A percentile compares a stretch with the other conserved stretches of the same genome.
phyloP scores from a whole-genome alignment of 2,797 vertebrate species.

The Buphagus erythrorhynchus region DNA sequence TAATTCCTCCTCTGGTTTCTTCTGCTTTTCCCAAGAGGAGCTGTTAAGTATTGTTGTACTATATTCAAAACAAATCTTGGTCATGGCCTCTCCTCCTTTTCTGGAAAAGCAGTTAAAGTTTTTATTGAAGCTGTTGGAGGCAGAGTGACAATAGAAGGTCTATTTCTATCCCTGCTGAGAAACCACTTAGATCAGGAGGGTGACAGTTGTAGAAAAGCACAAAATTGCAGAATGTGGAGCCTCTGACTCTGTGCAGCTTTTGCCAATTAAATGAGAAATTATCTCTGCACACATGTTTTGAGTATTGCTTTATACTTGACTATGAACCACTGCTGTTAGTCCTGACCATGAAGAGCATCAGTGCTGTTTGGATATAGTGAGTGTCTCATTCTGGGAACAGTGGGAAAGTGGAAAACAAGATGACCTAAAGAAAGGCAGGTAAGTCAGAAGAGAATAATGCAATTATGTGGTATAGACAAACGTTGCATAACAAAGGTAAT shows the following conservation, averaged over 20 bases:
- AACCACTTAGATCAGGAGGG: neutral
- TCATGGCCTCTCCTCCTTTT: neutral
- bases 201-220: neutral
- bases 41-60: neutral
- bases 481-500: neutral
- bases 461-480: neutral
- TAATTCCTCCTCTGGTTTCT: neutral
- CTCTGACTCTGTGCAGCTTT: neutral
- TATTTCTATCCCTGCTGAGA: neutral
- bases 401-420: neutral
- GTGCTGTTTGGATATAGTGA: neutral
- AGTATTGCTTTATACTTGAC: neutral
- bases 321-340: neutral
- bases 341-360: neutral
- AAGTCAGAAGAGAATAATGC: neutral
- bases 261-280: neutral
- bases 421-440: neutral
- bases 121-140: neutral
- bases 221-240: neutral
- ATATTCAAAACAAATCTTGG: neutral
- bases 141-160: neutral
- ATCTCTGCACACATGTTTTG: neutral
- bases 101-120: constrained; percentile 1
- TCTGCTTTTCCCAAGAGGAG: neutral
- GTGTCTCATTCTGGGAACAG: neutral